Evolutionary conservation across 1,140 invertebrate species (phyloP).

Genomic region (Schmidtea mediterranea): DNA sequence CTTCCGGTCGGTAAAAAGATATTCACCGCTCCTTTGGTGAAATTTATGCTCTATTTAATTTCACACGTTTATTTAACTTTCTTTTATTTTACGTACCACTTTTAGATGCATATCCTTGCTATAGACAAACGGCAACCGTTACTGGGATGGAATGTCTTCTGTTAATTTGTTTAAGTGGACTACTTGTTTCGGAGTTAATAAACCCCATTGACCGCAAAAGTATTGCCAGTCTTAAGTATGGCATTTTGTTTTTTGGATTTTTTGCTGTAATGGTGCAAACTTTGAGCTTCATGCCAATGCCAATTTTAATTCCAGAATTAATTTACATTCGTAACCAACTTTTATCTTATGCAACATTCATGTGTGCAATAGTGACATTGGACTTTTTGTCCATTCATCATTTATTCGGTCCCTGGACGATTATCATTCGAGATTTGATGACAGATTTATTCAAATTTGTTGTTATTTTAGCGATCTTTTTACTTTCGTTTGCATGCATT

Average conservation of each 20-base stretch:
- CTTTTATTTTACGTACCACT: constrained; percentile 52
- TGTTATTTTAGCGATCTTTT: constrained; percentile 80
- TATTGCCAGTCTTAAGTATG: not conserved
- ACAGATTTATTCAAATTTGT: constrained; percentile 64
- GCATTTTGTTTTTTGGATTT: too few species aligned
- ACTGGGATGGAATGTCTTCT: constrained; percentile 91
- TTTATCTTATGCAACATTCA: too few species aligned
- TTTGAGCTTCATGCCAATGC: too few species aligned
- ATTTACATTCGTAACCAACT: too few species aligned
- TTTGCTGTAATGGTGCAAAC: too few species aligned
- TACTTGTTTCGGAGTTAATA: constrained; percentile 61
- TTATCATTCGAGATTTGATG: constrained; percentile 35
- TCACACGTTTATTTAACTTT: constrained; percentile 88
- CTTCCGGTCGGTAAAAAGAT: constrained; percentile 75
- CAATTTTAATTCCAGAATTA: too few species aligned
- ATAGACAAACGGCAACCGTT: constrained; percentile 38
- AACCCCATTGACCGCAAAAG: not conserved
- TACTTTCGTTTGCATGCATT: constrained; percentile 88
- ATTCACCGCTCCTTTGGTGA: constrained; percentile 75
- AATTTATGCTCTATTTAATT: constrained; percentile 93
- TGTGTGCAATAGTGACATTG: too few species aligned
- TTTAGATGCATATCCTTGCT: constrained; percentile 38
- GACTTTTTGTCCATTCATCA: too few species aligned
- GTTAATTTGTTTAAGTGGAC: constrained; percentile 75
- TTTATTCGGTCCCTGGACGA: constrained; percentile 68